Base-by-base conservation (phyloP, 2,797 vertebrate species). In the Acomys russatus region DNA sequence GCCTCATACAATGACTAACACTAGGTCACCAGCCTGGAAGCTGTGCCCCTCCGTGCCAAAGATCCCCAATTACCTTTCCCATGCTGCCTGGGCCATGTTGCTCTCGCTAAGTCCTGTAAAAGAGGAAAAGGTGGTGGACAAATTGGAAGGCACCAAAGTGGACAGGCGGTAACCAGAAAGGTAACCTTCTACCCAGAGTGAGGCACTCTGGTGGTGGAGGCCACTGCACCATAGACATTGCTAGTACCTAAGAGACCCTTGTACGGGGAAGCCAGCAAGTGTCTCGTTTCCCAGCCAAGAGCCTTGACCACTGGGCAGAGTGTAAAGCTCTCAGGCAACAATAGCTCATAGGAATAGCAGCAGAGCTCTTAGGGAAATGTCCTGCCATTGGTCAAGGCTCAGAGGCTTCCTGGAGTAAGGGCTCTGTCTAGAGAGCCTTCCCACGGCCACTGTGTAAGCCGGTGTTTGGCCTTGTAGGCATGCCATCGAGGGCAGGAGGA, bases 11-110 rank as follows among this genome's bases (percentile, higher is more conserved):
- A 4, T 28, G 33, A 3, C 28, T 9, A 44, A 56, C 33, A 14
- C 54, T 0, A 0, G 71, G 80, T 2, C 49, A 12, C 89, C 23
- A n/a, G 38, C 5, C 8, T 18, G 59, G 68, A 51, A 54, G 22
- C 66, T 3, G 44, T 44, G 44, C 44, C 20, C 70, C 15, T 1
- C 68, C 14, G 3, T 4, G n/a, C 4, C 90, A 85, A 2, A 33
- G 70, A 3, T 0, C 44, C 2, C 33, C 51, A 98, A 98, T 98
- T 96, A 99, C 98, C 73, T 23, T 30, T 98, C 98, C 61, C 88
- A 91, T 0, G 70, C 94, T n/a, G 97, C 95, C 38, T 97, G 98
- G 68, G 96, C 86, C n/a, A 25, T 0, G 23, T 83, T 95, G 33
- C 64, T 82, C 78, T 97, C 98, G 78, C 96, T 4, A 61, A n/a